phyloP scores from a whole-genome alignment of 1,140 invertebrate species.

The Drosophila sproati region DNA sequence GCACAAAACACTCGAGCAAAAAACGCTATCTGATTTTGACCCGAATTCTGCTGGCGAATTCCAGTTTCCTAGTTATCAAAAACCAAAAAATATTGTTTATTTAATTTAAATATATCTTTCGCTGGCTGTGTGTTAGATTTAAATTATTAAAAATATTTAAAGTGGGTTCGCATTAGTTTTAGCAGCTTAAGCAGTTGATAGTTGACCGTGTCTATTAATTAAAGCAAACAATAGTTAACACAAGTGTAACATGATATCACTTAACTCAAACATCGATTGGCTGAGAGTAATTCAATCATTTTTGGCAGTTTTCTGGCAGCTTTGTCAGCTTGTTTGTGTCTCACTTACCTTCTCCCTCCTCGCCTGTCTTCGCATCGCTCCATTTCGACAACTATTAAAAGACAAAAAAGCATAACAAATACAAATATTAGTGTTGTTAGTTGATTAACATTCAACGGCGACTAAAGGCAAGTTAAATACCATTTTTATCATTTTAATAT shows the following conservation, averaged over 20 bases:
- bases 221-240: neutral
- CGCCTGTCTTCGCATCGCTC: slow-evolving; percentile 78
- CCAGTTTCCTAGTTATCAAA: neutral
- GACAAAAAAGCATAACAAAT: slow-evolving; percentile 35
- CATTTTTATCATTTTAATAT: too few species aligned
- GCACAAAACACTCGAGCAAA: slow-evolving; percentile 18
- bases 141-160: too few species aligned
- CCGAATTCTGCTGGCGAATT: neutral
- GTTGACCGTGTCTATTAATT: neutral
- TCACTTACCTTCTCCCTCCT: slow-evolving; percentile 81
- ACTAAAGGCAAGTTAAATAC: neutral
- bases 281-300: neutral
- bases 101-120: too few species aligned
- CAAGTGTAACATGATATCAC: neutral
- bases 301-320: neutral
- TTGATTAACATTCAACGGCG: slow-evolving; percentile 1
- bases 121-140: too few species aligned
- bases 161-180: neutral
- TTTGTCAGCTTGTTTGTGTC: neutral
- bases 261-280: too few species aligned
- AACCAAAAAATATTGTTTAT: neutral
- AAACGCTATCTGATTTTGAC: slow-evolving; percentile 14
- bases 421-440: slow-evolving; percentile 42
- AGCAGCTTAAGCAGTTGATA: neutral
- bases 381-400: slow-evolving; percentile 81